Base-by-base conservation (phyloP, 1,140 invertebrate genomes). In the Armadillidium nasatum region DNA sequence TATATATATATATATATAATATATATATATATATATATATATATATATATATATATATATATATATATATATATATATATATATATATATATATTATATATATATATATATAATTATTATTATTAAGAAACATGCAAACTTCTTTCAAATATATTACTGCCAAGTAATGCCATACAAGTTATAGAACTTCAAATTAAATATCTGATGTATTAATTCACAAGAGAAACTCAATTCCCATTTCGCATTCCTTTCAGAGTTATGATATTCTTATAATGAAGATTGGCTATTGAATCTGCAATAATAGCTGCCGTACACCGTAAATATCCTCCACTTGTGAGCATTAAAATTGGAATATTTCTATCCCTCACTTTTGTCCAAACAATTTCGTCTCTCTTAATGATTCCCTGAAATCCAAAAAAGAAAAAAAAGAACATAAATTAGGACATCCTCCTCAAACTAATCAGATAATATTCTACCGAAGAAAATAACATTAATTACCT, bases 241-340 rank as follows among this genome's bases (percentile, higher is more conserved):
- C 33, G 33, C 33, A 33, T 33, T 33, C 33, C 33, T 33, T 60
- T 60, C 50, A 60, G 19, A 13, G 11, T 60, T 60, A 60, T 60
- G 7, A 60, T 13, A 4, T 60, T 19, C 11, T 60, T 60, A 13
- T 43, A 60, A 44, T 75, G 73, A 33, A 94, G 86, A 86, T 94
- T 94, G 22, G 90, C 83, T 78, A 94, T 92, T 9, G 92, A 94
- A 82, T 92, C 89, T 0, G 93, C 91, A 73, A 95, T 94, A 75
- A 95, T 89, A 80, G 85, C 85, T 0, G 93, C 93, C 1, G 91
- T 93, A 74, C 87, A 86, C 76, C 88, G 88, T 68, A 90, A 87
- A 85, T 95, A 95, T 0, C 94, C 94, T 10, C 94, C 94, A 83
- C 93, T 94, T 0, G 93, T 94, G 19, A 95, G 83, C 93, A 95